Conservation (phyloP, 2,888 invertebrate genomes). For the Arctia plantaginis region DNA sequence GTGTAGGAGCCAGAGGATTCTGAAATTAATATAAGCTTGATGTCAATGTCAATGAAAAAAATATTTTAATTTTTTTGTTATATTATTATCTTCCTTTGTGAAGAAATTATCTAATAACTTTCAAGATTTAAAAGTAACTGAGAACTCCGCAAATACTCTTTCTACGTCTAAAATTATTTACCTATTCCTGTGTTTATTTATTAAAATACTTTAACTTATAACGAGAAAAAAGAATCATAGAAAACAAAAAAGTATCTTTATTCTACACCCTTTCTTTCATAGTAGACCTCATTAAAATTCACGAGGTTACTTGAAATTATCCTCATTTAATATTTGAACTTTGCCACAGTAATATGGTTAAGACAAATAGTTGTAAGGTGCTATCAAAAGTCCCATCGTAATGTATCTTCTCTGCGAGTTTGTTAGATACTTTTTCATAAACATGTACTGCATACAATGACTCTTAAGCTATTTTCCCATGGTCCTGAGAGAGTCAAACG, state of each 20-base stretch:
- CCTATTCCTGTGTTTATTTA: neutral
- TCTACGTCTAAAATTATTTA: neutral
- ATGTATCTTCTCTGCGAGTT: neutral
- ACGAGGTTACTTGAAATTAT: neutral
- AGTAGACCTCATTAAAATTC: neutral
- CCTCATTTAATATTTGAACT: neutral
- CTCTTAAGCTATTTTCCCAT: neutral
- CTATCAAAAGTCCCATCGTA: neutral
- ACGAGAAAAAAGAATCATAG: neutral
- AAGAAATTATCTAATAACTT: neutral
- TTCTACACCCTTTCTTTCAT: neutral
- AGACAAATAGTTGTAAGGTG: neutral
- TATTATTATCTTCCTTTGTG: neutral
- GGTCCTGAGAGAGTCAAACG: neutral
- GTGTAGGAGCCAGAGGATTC: no score
- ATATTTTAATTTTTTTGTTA: no score
- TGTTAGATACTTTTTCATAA: neutral
- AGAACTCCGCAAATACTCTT: neutral
- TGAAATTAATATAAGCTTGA: no score
- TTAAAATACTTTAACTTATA: neutral
- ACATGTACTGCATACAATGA: neutral
- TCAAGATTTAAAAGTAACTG: neutral
- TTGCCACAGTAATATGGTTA: neutral
- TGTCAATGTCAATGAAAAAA: no score
- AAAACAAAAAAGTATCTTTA: neutral